These are phyloP conservation scores for Poeciliopsis occidentalis DNA, from an alignment of 2,113 vertebrate genomes.

Conservation along the genomic window DNA sequence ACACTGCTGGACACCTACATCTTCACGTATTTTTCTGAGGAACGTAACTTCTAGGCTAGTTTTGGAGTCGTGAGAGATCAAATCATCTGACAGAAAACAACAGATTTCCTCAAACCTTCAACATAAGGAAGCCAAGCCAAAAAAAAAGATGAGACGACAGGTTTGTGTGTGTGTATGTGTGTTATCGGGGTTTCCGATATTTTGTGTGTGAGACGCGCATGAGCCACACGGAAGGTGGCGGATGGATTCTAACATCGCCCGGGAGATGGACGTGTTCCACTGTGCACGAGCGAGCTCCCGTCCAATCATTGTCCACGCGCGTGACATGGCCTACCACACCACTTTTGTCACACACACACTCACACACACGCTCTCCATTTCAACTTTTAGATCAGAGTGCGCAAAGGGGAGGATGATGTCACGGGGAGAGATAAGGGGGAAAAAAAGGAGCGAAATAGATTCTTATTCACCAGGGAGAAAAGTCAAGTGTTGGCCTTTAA, in stretches of 20 bases:
- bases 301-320: constrained; percentile 59
- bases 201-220: background rate
- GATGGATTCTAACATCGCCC: constrained; percentile 34
- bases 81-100: background rate
- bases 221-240: constrained; percentile 32
- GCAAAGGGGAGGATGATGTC: constrained; percentile 24
- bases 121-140: constrained; percentile 17
- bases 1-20: background rate
- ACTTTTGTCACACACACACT: constrained; percentile 59
- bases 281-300: constrained; percentile 38
- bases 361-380: constrained; percentile 33
- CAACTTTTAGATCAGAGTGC: constrained; percentile 47
- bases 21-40: too few species aligned
- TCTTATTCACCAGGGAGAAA: constrained; percentile 47
- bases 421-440: constrained; percentile 29
- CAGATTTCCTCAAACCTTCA: constrained; percentile 19
- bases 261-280: constrained; percentile 71
- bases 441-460: constrained; percentile 46
- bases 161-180: constrained; percentile 10
- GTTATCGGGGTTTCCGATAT: background rate
- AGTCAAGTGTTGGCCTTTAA: constrained; percentile 61
- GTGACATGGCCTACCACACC: constrained; percentile 71
- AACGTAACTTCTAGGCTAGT: too few species aligned
- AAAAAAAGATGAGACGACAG: constrained; percentile 18
- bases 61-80: background rate